Percentiles rank a stretch among this genome's conserved stretches.
These are phyloP conservation scores for Proteles cristata DNA, from an alignment of 2,113 vertebrate genomes.

Conservation along the genomic window DNA sequence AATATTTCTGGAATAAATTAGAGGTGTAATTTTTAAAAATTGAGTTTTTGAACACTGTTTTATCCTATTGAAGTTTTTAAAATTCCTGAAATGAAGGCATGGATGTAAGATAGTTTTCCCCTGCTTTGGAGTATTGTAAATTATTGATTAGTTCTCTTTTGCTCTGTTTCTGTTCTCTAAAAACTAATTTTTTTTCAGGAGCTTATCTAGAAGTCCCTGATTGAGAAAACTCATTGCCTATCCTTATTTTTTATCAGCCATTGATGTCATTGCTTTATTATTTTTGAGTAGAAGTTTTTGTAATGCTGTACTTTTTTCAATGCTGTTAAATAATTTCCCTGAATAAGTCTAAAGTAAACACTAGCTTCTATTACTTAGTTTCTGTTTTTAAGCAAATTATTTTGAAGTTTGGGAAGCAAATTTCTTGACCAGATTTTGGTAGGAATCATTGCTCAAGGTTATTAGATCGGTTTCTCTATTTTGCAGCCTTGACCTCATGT, in stretches of 20 bases:
- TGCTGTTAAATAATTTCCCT: not conserved
- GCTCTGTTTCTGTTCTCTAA: constrained; percentile 8
- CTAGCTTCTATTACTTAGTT: not conserved
- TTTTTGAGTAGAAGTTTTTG: not conserved
- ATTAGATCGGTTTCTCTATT: not conserved
- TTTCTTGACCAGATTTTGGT: not conserved
- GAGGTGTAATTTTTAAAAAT: not conserved
- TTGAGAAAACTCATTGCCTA: constrained; percentile 10
- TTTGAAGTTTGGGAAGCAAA: not conserved
- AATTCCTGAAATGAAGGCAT: constrained; percentile 21
- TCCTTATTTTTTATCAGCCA: not conserved
- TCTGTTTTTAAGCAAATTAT: not conserved
- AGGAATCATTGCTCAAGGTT: not conserved
- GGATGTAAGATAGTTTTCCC: not conserved
- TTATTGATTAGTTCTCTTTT: constrained; percentile 3
- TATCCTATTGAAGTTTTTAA: not conserved
- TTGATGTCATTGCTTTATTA: not conserved
- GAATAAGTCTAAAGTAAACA: not conserved
- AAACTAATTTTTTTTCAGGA: not conserved
- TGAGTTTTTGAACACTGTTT: not conserved
- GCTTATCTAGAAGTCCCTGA: not conserved
- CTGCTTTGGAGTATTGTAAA: not conserved
- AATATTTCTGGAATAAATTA: constrained; percentile 20
- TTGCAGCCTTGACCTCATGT: not conserved
- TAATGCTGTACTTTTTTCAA: not conserved